Evolutionary conservation across 2,888 invertebrate genomes (phyloP), one percentile per base, ranked within the genome.

Genomic region (Eretmocerus hayati): DNA sequence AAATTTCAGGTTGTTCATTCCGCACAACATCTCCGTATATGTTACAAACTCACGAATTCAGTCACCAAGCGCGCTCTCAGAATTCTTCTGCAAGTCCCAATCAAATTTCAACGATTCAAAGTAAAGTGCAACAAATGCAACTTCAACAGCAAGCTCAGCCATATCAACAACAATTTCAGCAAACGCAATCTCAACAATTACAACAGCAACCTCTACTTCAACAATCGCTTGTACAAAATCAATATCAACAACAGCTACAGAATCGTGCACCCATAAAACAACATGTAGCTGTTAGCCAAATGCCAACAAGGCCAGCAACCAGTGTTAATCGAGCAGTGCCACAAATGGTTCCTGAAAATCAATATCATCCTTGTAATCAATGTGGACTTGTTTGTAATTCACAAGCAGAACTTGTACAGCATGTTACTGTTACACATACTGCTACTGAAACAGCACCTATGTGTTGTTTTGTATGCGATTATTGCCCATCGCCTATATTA

Each of bases 401-500:
- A 5, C 35, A 38, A 5, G 15, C 9, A 5, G 54, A 50, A 16
- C 30, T 54, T 16, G 11, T 48, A 2, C 41, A 49, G 18, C 54
- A 54, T 18, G 21, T 48, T 6, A 16, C 35, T n/a, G n/a, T n/a
- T 26, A 26, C 11, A 26, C 26, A 26, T 26, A 26, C 6, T 26
- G 11, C 6, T 26, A 26, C 26, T 26, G 26, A 11, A 6, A 11
- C 11, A n/a, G 4, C 6, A n/a, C 48, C 37, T 11, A 33, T 54
- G 2, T 54, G 52, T 26, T 56, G 54, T n/a, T 53, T 49, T 9
- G 30, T 52, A 13, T 61, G 61, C 16, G 39, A 56, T 23, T 56
- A 57, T 32, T 61, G 60, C 18, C 18, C 52, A 0, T 35, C 47
- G 1, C 41, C 43, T 5, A 2, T 45, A 2, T 9, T 42, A 1